A percentile compares a stretch with the other conserved stretches of the same genome.
Evolutionary conservation across 2,113 vertebrate genomes (phyloP).

Genomic region (Mesoclemmys tuberculata): DNA sequence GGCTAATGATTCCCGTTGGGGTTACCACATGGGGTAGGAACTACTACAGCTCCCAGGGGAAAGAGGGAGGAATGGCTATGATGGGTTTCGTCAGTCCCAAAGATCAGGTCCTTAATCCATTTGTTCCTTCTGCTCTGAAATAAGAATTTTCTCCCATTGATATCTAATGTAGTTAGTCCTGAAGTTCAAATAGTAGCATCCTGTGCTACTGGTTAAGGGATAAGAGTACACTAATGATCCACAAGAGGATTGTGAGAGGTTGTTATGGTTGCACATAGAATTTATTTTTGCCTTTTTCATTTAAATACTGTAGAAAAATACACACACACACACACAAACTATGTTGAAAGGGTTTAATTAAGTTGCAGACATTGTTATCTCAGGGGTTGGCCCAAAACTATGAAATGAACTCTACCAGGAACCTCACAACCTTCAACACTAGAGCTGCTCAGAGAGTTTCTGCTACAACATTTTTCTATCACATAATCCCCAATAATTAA

Average conservation of each 20-base stretch:
- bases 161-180: not conserved
- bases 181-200: not conserved
- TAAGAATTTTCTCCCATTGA: not conserved
- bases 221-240: not conserved
- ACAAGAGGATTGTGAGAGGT: not conserved
- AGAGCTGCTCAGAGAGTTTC: not conserved
- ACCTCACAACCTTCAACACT: not conserved
- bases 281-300: not conserved
- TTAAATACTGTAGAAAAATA: not conserved
- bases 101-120: not conserved
- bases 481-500: not conserved
- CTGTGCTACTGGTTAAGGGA: not conserved
- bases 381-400: not conserved
- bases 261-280: not conserved
- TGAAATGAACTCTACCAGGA: not conserved
- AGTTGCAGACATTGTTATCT: not conserved
- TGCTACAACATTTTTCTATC: not conserved
- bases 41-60: not conserved
- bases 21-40: not conserved
- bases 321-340: not conserved
- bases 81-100: not conserved
- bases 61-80: fast-evolving
- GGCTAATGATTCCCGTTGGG: not conserved
- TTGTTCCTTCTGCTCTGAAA: not conserved
- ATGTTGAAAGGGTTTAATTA: not conserved